Conservation (phyloP, 2,113 vertebrate species). For the Apodemus sylvaticus region DNA sequence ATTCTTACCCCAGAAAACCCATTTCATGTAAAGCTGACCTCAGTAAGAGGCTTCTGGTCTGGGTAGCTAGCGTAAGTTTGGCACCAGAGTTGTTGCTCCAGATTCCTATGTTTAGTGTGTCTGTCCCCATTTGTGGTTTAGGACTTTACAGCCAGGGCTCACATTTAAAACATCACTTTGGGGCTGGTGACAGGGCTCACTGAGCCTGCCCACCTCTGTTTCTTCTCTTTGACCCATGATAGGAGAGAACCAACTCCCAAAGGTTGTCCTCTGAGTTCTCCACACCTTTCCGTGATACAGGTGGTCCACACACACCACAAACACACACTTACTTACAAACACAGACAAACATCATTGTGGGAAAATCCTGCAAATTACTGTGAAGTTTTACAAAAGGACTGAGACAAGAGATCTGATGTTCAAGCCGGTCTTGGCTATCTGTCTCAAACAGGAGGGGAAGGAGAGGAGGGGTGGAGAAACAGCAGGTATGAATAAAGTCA, state of each 20-base stretch:
- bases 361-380: not conserved
- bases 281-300: not conserved
- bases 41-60: not conserved
- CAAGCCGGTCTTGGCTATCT: not conserved
- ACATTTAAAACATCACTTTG: constrained; percentile 1
- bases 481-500: not conserved
- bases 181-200: not conserved
- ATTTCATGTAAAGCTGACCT: constrained; percentile 29
- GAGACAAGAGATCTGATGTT: not conserved
- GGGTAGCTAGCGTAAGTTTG: not conserved
- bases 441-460: not conserved
- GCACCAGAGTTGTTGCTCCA: not conserved
- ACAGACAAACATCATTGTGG: not conserved
- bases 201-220: not conserved
- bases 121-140: not conserved
- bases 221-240: not conserved
- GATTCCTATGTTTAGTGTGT: not conserved
- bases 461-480: not conserved
- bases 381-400: not conserved
- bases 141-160: not conserved
- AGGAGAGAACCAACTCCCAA: not conserved
- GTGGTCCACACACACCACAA: not conserved
- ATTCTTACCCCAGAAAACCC: not conserved
- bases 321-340: not conserved
- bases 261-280: not conserved